phyloP scores from a whole-genome alignment of 1,140 invertebrate genomes.

The Xylocopa sonorina region DNA sequence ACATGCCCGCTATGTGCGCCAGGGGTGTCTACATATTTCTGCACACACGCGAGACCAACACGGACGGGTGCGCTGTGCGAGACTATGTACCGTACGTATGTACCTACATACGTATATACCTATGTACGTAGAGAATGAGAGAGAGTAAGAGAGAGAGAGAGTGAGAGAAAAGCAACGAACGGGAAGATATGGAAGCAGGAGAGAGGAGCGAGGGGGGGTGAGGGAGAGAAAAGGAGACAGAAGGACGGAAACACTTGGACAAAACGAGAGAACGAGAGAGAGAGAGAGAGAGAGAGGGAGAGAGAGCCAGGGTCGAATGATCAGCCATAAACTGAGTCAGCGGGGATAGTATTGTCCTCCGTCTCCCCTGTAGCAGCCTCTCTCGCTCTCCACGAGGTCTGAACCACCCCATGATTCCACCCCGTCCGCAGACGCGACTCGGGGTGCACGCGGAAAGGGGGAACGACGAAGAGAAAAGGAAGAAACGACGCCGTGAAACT shows the following conservation, averaged over 20 bases:
- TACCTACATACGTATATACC: slow-evolving; percentile 39
- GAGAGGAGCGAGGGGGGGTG: slow-evolving; percentile 13
- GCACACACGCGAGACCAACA: slow-evolving; percentile 51
- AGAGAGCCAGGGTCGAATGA: slow-evolving; percentile 69
- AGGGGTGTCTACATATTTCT: slow-evolving; percentile 62
- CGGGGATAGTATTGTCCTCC: slow-evolving; percentile 71
- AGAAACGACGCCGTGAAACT: slow-evolving; percentile 59
- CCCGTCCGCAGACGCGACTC: slow-evolving; percentile 59
- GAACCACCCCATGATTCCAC: slow-evolving; percentile 65
- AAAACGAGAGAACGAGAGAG: slow-evolving; percentile 20
- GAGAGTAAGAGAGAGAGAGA: slow-evolving; percentile 13
- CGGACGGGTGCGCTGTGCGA: neutral
- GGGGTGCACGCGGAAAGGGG: slow-evolving; percentile 8
- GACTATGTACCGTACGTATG: slow-evolving; percentile 19
- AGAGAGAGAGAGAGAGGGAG: slow-evolving; percentile 38
- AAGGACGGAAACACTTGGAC: slow-evolving; percentile 28
- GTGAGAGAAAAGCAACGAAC: neutral
- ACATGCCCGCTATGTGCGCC: slow-evolving; percentile 59
- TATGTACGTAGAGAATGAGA: slow-evolving; percentile 43
- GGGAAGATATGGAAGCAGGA: slow-evolving; percentile 28
- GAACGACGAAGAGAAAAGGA: slow-evolving; percentile 26
- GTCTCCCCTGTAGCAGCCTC: slow-evolving; percentile 23
- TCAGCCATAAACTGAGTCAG: slow-evolving; percentile 78
- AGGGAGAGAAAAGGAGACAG: slow-evolving; percentile 40
- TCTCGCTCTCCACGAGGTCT: slow-evolving; percentile 10